A percentile compares a stretch with the other conserved stretches of the same genome.
Conservation (phyloP, 2,113 vertebrate genomes). For the Neotragus pygmaeus region DNA sequence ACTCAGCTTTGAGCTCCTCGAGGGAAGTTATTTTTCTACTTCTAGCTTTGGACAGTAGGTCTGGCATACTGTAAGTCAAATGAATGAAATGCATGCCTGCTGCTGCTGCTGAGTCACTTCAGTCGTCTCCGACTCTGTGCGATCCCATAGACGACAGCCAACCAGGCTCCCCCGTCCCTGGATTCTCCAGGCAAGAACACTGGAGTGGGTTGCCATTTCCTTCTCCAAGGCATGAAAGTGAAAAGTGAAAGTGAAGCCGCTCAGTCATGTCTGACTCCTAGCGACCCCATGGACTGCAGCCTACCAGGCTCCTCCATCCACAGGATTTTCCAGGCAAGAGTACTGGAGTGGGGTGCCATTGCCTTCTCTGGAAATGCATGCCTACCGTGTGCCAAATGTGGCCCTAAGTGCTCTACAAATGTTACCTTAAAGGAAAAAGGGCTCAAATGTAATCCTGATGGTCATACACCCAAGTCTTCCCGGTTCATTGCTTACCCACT, state of each 20-base stretch:
- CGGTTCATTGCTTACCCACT: not conserved
- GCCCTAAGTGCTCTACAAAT: not conserved
- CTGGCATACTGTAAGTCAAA: not conserved
- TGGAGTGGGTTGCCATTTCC: too few relatives aligned
- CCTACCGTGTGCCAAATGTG: not conserved
- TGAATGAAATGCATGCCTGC: not conserved
- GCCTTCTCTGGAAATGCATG: not conserved
- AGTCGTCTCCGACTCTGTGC: fast-evolving
- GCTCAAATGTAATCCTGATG: not conserved
- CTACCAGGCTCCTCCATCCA: too few relatives aligned
- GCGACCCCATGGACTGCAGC: too few relatives aligned
- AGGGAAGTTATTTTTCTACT: not conserved
- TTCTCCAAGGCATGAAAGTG: too few relatives aligned
- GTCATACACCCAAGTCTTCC: not conserved
- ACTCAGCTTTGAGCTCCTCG: not conserved
- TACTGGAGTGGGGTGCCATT: too few relatives aligned
- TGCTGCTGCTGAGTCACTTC: too few relatives aligned
- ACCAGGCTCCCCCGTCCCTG: too few relatives aligned
- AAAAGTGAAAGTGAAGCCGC: too few relatives aligned
- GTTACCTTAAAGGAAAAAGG: not conserved
- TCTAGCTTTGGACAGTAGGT: not conserved
- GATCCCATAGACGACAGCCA: too few relatives aligned
- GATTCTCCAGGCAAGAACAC: too few relatives aligned
- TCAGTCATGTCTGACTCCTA: too few relatives aligned
- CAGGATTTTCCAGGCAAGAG: too few relatives aligned